Evolutionary conservation across 2,797 vertebrate species (phyloP), one percentile per base, ranked within the genome.

Genomic region (Trematomus bernacchii): DNA sequence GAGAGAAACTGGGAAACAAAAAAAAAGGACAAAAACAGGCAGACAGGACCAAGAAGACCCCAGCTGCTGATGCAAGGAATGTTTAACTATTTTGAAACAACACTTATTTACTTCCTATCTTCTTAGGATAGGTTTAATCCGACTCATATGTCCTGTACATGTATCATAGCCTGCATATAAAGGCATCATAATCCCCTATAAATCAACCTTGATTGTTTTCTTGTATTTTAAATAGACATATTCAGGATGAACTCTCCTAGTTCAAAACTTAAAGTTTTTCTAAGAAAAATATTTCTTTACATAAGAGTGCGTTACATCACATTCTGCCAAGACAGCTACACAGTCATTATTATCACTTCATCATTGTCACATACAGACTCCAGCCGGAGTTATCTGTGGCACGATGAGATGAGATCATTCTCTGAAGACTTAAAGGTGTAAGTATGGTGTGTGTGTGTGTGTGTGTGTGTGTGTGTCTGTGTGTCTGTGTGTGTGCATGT

Each of bases 221-320:
- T 30, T 42, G n/a, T n/a, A 42, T 46, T 42, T 42, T 5, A 40
- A 59, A 23, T 2, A 8, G 21, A 57, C 13, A 21, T 11, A 19
- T 50, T 27, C 11, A 46, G n/a, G 11, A 10, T 43, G 4, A 16
- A 43, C 21, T 18, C 37, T 21, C 47, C 18, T 52, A 14, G 23
- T 15, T 52, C 9, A 55, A 27, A 46, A 55, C 5, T 18, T 13
- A 10, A 58, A 16, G 46, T 30, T 42, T 18, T 44, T 2, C 21
- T 57, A 4, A 46, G 2, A 37, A 48, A 51, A 51, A 8, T 23
- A 2, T 51, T 15, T 43, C 13, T 0, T 19, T 4, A 6, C 7
- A 8, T 1, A 42, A 55, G 62, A n/a, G n/a, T n/a, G n/a, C 63
- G 64, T 71, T 57, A 63, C 77, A 76, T 82, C 82, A 73, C 15